These are phyloP conservation scores for Tetropium fuscum DNA, from an alignment of 2,888 invertebrate species.

Conservation along the genomic window DNA sequence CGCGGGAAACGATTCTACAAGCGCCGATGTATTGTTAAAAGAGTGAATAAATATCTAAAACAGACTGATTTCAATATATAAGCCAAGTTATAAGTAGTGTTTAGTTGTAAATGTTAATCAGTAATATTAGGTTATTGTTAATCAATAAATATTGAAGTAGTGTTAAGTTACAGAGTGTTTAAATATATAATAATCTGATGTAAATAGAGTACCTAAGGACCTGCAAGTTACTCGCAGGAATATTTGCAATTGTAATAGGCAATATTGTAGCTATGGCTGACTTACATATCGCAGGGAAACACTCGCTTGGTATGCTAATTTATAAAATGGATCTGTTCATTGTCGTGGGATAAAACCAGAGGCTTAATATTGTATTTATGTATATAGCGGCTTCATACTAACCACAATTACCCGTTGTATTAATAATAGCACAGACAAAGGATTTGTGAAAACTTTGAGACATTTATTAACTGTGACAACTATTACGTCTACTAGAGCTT, in stretches of 20 bases:
- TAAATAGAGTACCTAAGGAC: no score
- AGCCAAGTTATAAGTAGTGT: no score
- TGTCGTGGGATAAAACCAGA: conserved; percentile 5
- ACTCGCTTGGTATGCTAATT: conserved; percentile 26
- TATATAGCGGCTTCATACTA: background rate
- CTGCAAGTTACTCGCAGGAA: background rate
- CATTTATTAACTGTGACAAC: conserved; percentile 16
- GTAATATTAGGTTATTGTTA: no score
- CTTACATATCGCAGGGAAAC: conserved; percentile 22
- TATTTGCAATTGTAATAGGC: conserved; percentile 20
- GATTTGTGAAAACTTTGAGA: conserved; percentile 12
- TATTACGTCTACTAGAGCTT: no score
- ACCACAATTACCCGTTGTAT: conserved; percentile 6
- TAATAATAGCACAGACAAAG: conserved; percentile 2
- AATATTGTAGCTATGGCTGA: conserved; percentile 15
- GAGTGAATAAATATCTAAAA: no score
- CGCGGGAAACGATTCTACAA: no score
- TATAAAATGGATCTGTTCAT: conserved; percentile 20
- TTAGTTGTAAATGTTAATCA: no score
- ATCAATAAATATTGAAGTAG: no score
- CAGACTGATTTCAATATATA: no score
- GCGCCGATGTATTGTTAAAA: no score
- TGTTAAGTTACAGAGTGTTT: no score
- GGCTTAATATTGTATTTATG: conserved; percentile 7
- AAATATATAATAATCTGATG: no score